These are phyloP conservation scores for Cirrhinus molitorella DNA, from an alignment of 2,797 vertebrate species.

Conservation along the genomic window DNA sequence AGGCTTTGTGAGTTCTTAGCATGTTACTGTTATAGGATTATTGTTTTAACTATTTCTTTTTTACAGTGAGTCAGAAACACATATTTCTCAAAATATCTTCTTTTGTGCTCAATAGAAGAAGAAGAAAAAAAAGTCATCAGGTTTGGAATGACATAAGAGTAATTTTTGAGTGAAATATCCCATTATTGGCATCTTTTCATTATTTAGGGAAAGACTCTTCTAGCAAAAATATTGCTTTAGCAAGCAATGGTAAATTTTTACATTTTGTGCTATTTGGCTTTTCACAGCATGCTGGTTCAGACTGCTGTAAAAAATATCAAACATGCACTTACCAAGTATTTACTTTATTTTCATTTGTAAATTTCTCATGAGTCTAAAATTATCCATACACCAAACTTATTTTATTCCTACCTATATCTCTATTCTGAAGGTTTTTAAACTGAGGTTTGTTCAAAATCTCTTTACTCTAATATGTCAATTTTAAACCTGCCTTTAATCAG, in stretches of 20 bases:
- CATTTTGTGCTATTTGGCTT: neutral
- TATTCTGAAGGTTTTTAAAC: neutral
- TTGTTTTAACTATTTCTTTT: no score
- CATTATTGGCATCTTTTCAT: neutral
- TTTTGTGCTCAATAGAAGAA: no score
- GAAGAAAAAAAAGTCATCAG: no score
- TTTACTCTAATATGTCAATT: no score
- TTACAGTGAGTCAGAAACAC: no score
- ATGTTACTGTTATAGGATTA: no score
- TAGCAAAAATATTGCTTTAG: neutral
- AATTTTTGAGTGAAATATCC: neutral
- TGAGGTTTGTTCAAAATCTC: neutral
- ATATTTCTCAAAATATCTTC: no score
- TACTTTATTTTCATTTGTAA: neutral
- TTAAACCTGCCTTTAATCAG: neutral
- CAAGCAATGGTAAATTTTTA: neutral
- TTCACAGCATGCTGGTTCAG: neutral
- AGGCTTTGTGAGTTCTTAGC: no score
- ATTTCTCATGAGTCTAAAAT: neutral
- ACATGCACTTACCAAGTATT: neutral
- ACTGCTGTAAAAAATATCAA: neutral
- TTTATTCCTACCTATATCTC: neutral
- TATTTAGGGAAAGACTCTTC: neutral
- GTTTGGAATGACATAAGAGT: no score
- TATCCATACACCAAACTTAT: neutral